Percentiles rank a stretch among this genome's conserved stretches.
These are phyloP conservation scores for Cataglyphis cursor DNA, from an alignment of 2,888 invertebrate genomes.

Conservation along the genomic window DNA sequence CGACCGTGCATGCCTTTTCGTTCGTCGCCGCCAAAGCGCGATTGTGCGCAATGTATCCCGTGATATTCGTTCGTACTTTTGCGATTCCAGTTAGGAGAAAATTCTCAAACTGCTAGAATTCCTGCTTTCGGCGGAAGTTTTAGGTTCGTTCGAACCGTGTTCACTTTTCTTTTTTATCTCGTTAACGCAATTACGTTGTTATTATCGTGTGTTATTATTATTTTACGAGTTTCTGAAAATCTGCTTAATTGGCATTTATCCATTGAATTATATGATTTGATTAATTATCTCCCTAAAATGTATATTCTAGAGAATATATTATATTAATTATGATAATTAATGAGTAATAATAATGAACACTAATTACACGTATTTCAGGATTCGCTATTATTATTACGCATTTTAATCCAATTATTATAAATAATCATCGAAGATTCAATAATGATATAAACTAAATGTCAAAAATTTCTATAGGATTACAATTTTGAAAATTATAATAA, in stretches of 20 bases:
- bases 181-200: background rate
- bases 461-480: background rate
- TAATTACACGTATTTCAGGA: slow-evolving; percentile 32
- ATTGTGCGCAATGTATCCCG: slow-evolving; percentile 13
- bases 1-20: slow-evolving; percentile 31
- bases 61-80: slow-evolving; percentile 10
- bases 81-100: background rate
- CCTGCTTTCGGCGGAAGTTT: background rate
- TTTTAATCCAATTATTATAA: slow-evolving; percentile 40
- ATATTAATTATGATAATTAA: slow-evolving; percentile 43
- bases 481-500: background rate
- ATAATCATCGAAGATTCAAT: slow-evolving; percentile 18
- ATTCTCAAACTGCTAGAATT: slow-evolving; percentile 3
- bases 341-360: slow-evolving; percentile 26
- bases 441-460: slow-evolving; percentile 2
- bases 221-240: background rate
- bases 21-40: slow-evolving; percentile 24
- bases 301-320: slow-evolving; percentile 14
- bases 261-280: slow-evolving; percentile 16
- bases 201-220: background rate
- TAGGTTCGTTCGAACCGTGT: background rate
- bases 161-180: background rate
- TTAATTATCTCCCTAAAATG: slow-evolving; percentile 17
- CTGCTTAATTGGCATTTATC: slow-evolving; percentile 4
- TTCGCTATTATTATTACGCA: background rate